Conservation (phyloP, 2,888 invertebrate species). For the Argyra leucocephala region DNA sequence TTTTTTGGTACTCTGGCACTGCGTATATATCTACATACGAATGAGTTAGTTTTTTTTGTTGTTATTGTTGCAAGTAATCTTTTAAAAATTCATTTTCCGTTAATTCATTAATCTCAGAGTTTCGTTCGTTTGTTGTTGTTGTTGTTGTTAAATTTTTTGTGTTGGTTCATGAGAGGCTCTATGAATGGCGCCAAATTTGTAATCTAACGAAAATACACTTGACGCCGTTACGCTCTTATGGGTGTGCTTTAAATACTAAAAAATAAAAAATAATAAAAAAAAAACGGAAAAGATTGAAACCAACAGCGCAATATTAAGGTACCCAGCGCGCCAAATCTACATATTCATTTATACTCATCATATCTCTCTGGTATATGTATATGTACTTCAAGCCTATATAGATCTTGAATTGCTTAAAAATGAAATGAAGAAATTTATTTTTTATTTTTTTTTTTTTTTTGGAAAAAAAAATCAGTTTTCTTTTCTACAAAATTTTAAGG, state of each 20-base stretch:
- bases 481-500: not conserved
- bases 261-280: not conserved
- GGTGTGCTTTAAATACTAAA: not conserved
- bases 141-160: not conserved
- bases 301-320: not conserved
- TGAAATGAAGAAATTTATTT: no score
- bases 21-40: no score
- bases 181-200: slow-evolving; percentile 3
- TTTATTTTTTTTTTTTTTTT: no score
- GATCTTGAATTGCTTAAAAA: no score
- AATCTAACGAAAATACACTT: slow-evolving; percentile 6
- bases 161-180: not conserved
- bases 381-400: no score
- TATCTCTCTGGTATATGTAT: no score
- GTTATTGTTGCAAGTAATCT: not conserved
- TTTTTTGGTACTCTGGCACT: not conserved
- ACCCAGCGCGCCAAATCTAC: not conserved
- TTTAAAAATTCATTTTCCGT: slow-evolving; percentile 6
- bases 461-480: not conserved
- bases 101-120: slow-evolving; percentile 6
- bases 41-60: not conserved
- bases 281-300: not conserved
- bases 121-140: not conserved
- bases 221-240: not conserved
- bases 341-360: no score